phyloP scores from a whole-genome alignment of 2,797 vertebrate species.

The Lithobates pipiens region DNA sequence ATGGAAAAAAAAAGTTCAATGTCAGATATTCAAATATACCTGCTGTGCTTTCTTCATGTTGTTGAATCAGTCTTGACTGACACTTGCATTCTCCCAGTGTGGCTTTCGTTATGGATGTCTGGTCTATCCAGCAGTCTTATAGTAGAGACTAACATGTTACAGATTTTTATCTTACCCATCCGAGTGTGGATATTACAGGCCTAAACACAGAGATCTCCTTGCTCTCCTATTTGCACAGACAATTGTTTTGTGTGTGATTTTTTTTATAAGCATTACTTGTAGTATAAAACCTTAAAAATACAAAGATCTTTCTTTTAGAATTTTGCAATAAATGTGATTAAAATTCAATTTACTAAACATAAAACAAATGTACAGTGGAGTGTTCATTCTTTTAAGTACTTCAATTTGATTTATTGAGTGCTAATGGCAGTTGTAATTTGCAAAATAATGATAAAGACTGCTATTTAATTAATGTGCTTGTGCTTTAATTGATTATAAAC shows the following conservation, averaged over 20 bases:
- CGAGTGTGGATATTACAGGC: background rate
- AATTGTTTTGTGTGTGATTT: background rate
- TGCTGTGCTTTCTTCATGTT: background rate
- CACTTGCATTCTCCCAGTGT: background rate
- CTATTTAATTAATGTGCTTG: constrained; percentile 39
- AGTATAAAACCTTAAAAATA: background rate
- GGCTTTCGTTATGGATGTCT: background rate
- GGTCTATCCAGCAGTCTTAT: background rate
- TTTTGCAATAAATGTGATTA: constrained; percentile 21
- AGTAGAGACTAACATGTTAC: background rate
- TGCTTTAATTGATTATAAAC: constrained; percentile 49
- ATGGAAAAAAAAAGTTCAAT: background rate
- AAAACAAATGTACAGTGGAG: constrained; percentile 27
- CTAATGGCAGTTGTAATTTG: constrained; percentile 39
- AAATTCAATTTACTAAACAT: constrained; percentile 32
- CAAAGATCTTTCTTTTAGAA: constrained; percentile 4
- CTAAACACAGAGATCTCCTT: background rate
- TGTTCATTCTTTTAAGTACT: constrained; percentile 35
- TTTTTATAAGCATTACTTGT: background rate
- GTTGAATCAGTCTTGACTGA: background rate
- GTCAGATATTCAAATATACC: background rate
- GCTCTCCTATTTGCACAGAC: background rate
- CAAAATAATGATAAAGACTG: constrained; percentile 38
- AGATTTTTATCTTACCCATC: background rate
- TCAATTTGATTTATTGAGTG: constrained; percentile 29